phyloP scores from a whole-genome alignment of 1,140 invertebrate species.

The Paraescarpia echinospica region DNA sequence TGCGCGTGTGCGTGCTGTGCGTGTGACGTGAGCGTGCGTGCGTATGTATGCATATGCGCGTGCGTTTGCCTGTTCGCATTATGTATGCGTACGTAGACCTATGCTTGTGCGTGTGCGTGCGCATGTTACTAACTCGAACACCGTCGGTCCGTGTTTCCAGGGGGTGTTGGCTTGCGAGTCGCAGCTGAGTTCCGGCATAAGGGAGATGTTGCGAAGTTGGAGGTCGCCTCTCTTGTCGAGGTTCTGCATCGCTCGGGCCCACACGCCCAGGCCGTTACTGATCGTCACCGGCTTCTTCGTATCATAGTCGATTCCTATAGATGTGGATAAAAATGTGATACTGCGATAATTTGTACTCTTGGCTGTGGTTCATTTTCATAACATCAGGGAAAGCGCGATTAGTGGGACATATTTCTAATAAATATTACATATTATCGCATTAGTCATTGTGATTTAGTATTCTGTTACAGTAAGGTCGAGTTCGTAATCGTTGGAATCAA shows the following conservation, averaged over 20 bases:
- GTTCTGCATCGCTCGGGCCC: neutral
- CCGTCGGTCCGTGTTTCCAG: conserved; percentile 5
- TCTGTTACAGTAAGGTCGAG: too few relatives aligned
- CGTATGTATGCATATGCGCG: too few relatives aligned
- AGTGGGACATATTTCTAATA: too few relatives aligned
- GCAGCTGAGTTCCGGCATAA: conserved; percentile 36
- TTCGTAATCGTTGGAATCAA: too few relatives aligned
- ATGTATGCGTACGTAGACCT: too few relatives aligned
- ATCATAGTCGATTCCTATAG: neutral
- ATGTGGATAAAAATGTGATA: neutral
- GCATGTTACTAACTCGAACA: neutral
- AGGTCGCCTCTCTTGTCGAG: neutral
- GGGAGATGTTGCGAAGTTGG: conserved; percentile 44
- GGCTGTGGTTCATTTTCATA: neutral
- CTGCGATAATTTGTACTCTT: neutral
- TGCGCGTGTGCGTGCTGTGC: too few relatives aligned
- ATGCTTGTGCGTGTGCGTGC: too few relatives aligned
- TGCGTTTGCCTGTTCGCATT: too few relatives aligned
- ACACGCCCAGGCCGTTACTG: neutral
- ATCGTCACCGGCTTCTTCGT: neutral
- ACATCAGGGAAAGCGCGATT: too few relatives aligned
- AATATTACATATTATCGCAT: too few relatives aligned
- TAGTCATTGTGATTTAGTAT: too few relatives aligned
- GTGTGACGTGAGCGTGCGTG: too few relatives aligned
- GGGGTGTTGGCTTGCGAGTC: neutral